phyloP scores from a whole-genome alignment of 2,797 vertebrate genomes.

The Falco cherrug region DNA sequence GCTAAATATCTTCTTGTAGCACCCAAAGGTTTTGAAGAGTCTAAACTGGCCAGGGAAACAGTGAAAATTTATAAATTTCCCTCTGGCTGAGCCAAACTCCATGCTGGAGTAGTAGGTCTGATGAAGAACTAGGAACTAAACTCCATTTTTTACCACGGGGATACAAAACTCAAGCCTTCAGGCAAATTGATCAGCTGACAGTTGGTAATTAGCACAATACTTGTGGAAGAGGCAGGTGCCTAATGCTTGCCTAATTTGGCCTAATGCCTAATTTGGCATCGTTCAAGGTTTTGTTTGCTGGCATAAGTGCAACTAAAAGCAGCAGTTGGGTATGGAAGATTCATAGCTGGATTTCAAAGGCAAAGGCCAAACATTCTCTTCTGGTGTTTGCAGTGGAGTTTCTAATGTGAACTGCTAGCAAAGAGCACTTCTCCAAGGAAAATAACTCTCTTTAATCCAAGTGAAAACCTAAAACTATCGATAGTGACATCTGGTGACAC shows the following conservation, averaged over 20 bases:
- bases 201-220: not conserved
- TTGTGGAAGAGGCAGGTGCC: not conserved
- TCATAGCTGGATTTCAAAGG: not conserved
- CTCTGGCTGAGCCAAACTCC: not conserved
- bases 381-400: not conserved
- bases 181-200: not conserved
- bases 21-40: not conserved
- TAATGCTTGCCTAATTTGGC: not conserved
- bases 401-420: not conserved
- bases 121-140: not conserved
- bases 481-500: constrained; percentile 51
- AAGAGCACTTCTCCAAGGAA: not conserved
- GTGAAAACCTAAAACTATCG: not conserved
- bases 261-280: not conserved
- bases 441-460: not conserved
- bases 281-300: not conserved
- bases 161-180: not conserved
- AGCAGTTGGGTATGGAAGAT: not conserved
- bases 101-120: not conserved
- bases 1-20: not conserved
- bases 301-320: not conserved
- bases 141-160: not conserved
- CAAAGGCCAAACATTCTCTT: not conserved
- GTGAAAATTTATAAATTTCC: not conserved
- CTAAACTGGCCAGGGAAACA: not conserved